Base-by-base conservation (phyloP, 2,113 vertebrate genomes). In the Hystrix brachyura region DNA sequence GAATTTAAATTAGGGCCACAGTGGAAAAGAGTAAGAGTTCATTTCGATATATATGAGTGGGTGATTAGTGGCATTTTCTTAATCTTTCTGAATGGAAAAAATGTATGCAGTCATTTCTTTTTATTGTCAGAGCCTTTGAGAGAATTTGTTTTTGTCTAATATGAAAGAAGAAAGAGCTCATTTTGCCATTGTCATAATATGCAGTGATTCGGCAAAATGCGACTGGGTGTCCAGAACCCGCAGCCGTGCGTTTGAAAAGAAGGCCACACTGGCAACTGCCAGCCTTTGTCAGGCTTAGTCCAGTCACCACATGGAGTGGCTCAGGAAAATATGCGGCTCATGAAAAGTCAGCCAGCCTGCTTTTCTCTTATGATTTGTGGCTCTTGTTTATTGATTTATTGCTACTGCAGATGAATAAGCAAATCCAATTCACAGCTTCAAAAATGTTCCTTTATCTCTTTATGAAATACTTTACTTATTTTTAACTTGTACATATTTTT, bases 61-160 rank as follows among this genome's bases (percentile, higher is more conserved):
- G 96, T 72, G 43, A 51, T 72, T 81, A 60, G 48, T 86, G 85
- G 76, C 80, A 94, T 97, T 97, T 96, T 96, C 90, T 95, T 83
- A 80, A 51, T 95, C 96, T 95, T 92, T 94, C 79, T 97, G 92
- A 96, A 94, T 92, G 87, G 59, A 60, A 95, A 97, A 94, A 97
- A 92, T 94, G 84, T 84, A 51, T 60, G 1, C n/a, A 72, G 64
- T 94, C 76, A 9, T 97, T 94, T 78, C 71, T 84, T 87, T 78
- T 83, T 81, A 51, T 87, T 87, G 64, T 81, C 46, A 34, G 21
- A 11, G 46, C 23, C 76, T 82, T 72, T 95, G 94, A 94, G 13
- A 92, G 90, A 81, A 89, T 67, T 84, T 96, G 62, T 67, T 93
- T 84, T 78, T 94, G 48, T 96, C 82, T 94, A 60, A 92, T 79